Evolutionary conservation across 2,113 vertebrate species (phyloP).

Genomic region (Ceyx melanurus): DNA sequence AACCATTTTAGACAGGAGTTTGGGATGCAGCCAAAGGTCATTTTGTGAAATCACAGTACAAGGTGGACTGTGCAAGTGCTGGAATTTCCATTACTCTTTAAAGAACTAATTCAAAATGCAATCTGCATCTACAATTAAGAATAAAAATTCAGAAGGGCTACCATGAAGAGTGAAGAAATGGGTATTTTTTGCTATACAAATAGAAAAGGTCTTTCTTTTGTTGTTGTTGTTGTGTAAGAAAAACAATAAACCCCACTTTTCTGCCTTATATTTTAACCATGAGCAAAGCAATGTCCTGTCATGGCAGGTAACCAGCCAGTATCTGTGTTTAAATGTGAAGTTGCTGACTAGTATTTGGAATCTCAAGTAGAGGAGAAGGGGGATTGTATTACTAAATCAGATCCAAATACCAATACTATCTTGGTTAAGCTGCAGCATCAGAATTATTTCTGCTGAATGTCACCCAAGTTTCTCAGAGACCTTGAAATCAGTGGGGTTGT

Average conservation of each 20-base stretch:
- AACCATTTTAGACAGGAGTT: background rate
- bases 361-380: background rate
- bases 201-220: background rate
- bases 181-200: background rate
- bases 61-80: background rate
- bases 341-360: slow-evolving; percentile 20
- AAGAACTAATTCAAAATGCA: background rate
- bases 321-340: background rate
- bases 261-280: background rate
- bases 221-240: background rate
- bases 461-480: background rate
- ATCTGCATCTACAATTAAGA: background rate
- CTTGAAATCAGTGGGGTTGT: background rate
- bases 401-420: background rate
- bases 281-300: slow-evolving; percentile 9
- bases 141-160: background rate
- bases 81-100: background rate
- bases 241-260: background rate
- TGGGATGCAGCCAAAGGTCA: background rate
- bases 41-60: background rate
- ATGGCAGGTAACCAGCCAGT: background rate
- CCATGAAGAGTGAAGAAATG: background rate
- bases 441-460: slow-evolving; percentile 15
- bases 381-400: slow-evolving; percentile 17
- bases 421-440: slow-evolving; percentile 4